Base-by-base conservation (phyloP, 2,113 vertebrate genomes). In the Plecturocebus donacophilus region DNA sequence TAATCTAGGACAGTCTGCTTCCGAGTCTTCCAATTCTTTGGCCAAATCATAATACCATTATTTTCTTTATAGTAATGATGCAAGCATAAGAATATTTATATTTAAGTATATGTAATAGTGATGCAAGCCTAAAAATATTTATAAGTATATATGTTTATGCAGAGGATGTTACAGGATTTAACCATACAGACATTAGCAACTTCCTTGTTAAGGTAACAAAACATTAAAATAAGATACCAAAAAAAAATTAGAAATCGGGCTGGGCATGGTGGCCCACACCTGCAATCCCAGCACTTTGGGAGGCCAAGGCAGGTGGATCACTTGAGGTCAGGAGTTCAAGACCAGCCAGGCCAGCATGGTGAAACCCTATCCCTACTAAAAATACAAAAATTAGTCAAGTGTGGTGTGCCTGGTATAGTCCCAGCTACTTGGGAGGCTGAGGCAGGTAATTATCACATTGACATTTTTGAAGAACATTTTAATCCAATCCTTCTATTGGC, bases 201-300 rank as follows among this genome's bases (percentile, higher is more conserved):
- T 73, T 85, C 66, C 45, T 91, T 49, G 4, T 75, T 94, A 77
- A 71, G 3, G 2, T 68, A 71, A 64, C 47, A 54, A 90, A 85
- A 64, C 3, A 23, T 87, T 94, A 77, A 94, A 88, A 54, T 40
- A 87, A 38, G 56, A 91, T 91, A 90, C n/a, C 21, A 49, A 96
- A 80, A n/a, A n/a, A 73, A 85, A n/a, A 2, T 85, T 81, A 96
- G 45, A 92, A 77, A 54, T 90, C 12, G 12, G 27, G 61, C 61
- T 6, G 12, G 61, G 61, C 30, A 2, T 1, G 2, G 61, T 30
- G 61, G 61, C 61, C 61, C 61, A 30, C 61, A 32, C 27, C 61
- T 64, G 61, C 61, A 64, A 64, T 64, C 58, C 25, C 58, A 64
- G 58, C 58, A 64, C 25, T 64, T 30, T 64, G 58, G 25, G 58